Evolutionary conservation across 2,797 vertebrate species (phyloP), one percentile per base, ranked within the genome.

Genomic region (Kryptopterus vitreolus): DNA sequence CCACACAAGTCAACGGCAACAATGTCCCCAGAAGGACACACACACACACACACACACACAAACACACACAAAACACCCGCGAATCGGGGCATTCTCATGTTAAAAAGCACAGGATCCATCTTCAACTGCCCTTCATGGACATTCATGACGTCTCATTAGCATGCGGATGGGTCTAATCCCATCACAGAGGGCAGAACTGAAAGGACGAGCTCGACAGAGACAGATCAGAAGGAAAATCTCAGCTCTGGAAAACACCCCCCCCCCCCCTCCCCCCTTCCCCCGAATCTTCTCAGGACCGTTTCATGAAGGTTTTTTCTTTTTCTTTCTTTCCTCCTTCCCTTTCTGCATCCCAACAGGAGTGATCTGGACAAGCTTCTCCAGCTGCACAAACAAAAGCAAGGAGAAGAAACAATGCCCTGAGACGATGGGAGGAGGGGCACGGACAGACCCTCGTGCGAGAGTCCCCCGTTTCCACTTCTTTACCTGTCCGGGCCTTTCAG

Each of bases 301-400:
- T 53, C 26, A 62, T 10, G 31, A 84, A 66, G 62, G 71, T 75
- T 82, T 75, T 75, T 46, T 68, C 65, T 82, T 78, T 78, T 82
- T 70, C n/a, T 43, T 43, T 1, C 38, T 78, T 82, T 70, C n/a
- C 10, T 43, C 0, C 38, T 24, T 68, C 58, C 63, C 58, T 71
- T 69, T 69, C 76, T 71, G 85, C 85, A 89, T 79, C 75, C 88
- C 87, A 87, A 66, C 63, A 76, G 78, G 88, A 90, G 89, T 87
- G 90, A 89, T 83, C 86, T 78, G 84, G 58, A 61, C 88, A 88
- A 88, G 85, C 90, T 87, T 73, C 66, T 92, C 89, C 93, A 94
- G 92, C 93, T 93, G 92, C 91, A 91, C 92, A 93, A 94, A 94
- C 90, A 93, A 93, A 92, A 89, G 87, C 79, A 81, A 79, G 74